phyloP scores from a whole-genome alignment of 2,113 vertebrate species.

The Xiphophorus maculatus region DNA sequence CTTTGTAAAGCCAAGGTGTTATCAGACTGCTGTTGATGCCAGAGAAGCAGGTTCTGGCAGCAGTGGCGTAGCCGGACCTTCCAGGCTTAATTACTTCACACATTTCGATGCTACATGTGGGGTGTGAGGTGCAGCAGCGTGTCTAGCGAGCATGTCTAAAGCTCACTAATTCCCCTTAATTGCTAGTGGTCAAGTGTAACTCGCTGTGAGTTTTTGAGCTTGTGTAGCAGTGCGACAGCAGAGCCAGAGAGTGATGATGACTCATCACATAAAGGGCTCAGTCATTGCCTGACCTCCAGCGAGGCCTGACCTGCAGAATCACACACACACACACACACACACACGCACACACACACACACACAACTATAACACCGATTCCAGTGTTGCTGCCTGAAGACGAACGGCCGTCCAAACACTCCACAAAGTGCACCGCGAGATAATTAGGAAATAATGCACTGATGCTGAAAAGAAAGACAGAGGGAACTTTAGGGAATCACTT shows the following conservation, averaged over 20 bases:
- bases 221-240: constrained; percentile 30
- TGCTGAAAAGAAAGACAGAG: constrained; percentile 66
- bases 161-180: constrained; percentile 21
- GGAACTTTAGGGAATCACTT: constrained; percentile 65
- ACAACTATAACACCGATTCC: constrained; percentile 34
- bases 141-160: constrained; percentile 25
- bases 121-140: background rate
- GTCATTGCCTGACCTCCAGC: constrained; percentile 47
- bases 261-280: constrained; percentile 47
- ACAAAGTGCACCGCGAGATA: constrained; percentile 60
- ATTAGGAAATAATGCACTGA: constrained; percentile 73
- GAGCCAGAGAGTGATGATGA: constrained; percentile 55
- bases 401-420: constrained; percentile 56
- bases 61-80: background rate
- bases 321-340: constrained; percentile 22
- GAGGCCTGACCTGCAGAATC: constrained; percentile 45
- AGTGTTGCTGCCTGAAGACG: constrained; percentile 53
- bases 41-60: background rate
- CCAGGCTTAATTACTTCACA: background rate
- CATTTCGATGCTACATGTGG: constrained; percentile 2
- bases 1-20: background rate
- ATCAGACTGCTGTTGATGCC: background rate
- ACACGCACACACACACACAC: constrained; percentile 10
- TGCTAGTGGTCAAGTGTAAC: constrained; percentile 35
- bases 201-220: constrained; percentile 45